These are phyloP conservation scores for Paramormyrops kingsleyae DNA, from an alignment of 2,113 vertebrate genomes.

Conservation along the genomic window DNA sequence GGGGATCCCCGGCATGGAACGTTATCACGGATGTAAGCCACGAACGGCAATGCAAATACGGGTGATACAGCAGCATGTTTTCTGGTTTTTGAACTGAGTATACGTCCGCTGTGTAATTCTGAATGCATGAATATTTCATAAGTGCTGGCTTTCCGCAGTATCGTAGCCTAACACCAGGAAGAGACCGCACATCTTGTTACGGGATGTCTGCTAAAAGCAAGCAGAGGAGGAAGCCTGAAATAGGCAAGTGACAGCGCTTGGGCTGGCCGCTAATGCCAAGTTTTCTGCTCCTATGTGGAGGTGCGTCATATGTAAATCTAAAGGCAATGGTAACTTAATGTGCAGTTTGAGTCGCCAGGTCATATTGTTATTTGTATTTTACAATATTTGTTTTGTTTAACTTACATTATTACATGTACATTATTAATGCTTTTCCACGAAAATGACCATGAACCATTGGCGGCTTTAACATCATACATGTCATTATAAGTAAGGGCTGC, in stretches of 20 bases:
- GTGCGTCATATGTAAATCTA: neutral
- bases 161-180: neutral
- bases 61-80: neutral
- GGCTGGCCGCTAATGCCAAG: neutral
- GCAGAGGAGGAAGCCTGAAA: neutral
- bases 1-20: neutral
- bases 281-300: neutral
- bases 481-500: neutral
- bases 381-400: neutral
- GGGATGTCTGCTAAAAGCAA: neutral
- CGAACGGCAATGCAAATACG: neutral
- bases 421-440: neutral
- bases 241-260: neutral
- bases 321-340: neutral
- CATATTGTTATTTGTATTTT: neutral
- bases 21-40: neutral
- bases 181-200: neutral
- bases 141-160: neutral
- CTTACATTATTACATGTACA: neutral
- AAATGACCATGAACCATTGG: neutral
- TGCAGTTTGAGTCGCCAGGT: neutral
- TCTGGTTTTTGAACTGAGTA: neutral
- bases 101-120: neutral
- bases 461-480: neutral
- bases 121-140: constrained; percentile 1